Evolutionary conservation across 1,140 invertebrate genomes (phyloP).

Genomic region (Sycobia sp.): DNA sequence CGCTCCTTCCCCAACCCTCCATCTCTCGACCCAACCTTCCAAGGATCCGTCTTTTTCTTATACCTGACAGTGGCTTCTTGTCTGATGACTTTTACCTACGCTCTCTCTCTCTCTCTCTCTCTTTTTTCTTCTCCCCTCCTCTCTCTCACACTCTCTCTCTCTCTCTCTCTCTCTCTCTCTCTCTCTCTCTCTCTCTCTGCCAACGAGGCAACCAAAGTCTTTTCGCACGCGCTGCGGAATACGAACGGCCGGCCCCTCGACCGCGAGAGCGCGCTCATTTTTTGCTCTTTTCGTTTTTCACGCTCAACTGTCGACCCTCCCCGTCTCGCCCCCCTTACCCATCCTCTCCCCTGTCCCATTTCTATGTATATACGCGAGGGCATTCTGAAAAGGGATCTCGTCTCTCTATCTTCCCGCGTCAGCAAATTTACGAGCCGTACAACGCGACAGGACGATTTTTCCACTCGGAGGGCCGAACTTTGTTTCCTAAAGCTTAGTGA

Average conservation of each 20-base stretch:
- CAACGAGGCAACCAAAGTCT: no score
- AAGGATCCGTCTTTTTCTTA: no score
- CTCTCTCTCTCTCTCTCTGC: not conserved
- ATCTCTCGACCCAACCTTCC: constrained; percentile 10
- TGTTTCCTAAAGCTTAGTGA: constrained; percentile 13
- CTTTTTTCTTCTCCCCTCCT: not conserved
- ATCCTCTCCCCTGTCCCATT: no score
- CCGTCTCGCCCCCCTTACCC: no score
- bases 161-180: not conserved
- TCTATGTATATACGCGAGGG: no score
- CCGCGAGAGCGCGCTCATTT: not conserved
- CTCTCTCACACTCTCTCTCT: not conserved
- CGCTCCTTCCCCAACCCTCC: no score
- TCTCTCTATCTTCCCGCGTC: not conserved
- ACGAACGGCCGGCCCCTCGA: not conserved
- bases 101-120: not conserved
- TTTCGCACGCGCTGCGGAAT: not conserved
- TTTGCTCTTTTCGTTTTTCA: no score
- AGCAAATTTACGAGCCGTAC: constrained; percentile 15
- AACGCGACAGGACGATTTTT: constrained; percentile 10
- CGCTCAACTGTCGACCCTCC: no score
- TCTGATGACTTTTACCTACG: constrained; percentile 9
- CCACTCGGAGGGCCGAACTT: constrained; percentile 13
- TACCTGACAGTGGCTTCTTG: constrained; percentile 20
- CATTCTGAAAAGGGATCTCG: no score